Evolutionary conservation across 2,113 vertebrate genomes (phyloP).

Genomic region (Malurus alboscapulatus): DNA sequence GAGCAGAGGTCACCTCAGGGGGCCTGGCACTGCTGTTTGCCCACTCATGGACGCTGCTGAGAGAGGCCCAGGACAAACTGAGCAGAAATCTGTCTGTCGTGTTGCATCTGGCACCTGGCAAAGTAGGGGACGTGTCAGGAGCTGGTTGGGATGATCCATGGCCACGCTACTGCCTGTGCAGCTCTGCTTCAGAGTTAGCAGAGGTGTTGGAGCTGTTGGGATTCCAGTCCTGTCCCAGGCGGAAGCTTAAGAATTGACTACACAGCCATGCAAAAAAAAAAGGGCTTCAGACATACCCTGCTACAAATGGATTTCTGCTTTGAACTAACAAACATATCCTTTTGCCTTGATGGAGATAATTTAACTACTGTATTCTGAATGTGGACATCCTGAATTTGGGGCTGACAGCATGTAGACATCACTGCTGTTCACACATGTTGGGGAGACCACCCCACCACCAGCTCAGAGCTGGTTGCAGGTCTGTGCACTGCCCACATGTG

Average conservation of each 20-base stretch:
- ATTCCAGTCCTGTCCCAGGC: neutral
- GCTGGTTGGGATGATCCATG: neutral
- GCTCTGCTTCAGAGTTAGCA: neutral
- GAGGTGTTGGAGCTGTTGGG: neutral
- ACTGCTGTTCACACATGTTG: neutral
- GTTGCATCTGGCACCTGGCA: neutral
- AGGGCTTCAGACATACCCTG: neutral
- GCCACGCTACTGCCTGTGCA: accelerated
- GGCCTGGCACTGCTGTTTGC: neutral
- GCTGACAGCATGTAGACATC: neutral
- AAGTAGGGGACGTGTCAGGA: accelerated
- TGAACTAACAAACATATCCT: neutral
- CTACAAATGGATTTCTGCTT: neutral
- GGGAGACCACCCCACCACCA: neutral
- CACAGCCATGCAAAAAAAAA: neutral
- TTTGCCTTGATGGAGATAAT: neutral
- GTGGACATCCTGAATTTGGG: neutral
- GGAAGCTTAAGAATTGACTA: neutral
- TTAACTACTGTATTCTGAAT: neutral
- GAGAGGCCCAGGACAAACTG: neutral
- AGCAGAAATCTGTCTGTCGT: neutral
- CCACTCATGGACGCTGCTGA: neutral
- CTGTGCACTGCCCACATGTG: neutral
- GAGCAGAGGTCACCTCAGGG: neutral
- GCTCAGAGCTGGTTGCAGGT: neutral